Evolutionary conservation across 2,113 vertebrate species (phyloP), one percentile per base, ranked within the genome.

Genomic region (Carassius gibelio): DNA sequence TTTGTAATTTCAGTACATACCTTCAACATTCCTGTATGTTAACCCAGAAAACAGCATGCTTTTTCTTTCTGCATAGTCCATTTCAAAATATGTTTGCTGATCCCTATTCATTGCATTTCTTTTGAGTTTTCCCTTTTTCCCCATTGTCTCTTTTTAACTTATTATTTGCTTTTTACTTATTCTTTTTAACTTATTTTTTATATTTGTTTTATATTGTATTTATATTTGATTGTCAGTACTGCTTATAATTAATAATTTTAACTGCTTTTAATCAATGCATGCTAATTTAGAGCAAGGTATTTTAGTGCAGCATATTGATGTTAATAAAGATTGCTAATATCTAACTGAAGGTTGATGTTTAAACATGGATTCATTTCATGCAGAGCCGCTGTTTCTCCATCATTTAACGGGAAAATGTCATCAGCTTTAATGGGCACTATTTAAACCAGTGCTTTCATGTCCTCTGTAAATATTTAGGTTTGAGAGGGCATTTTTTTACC

Each of bases 401-500:
- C 78, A 62, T 91, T 89, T 88, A 50, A 90, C 64, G 85, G 88
- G 84, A 75, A 76, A 23, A 75, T 89, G 81, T 87, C 91, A 91
- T 92, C 91, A 90, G 88, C 90, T 91, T 88, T 89, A 93, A 93
- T 90, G 92, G 90, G 90, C 87, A 87, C 86, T 71, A 90, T 92
- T 89, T 90, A 92, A 92, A 88, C 88, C 89, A 71, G 77, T 75
- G 90, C 93, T 94, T 93, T 93, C 88, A 89, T 92, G 92, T 92
- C 83, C 83, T 87, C 85, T 92, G 87, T 93, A 93, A 94, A 94
- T 92, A 90, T 93, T 93, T 93, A 91, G 91, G 87, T 91, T 91
- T 38, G 85, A 80, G 34, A 90, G 90, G 89, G 87, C 88, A 86
- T 87, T 88, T 92, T 92, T 93, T 93, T 93, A 93, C 89, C 82